Evolutionary conservation across 2,888 invertebrate species (phyloP), one percentile per base, ranked within the genome.

Genomic region (Eubasilissa splendida): DNA sequence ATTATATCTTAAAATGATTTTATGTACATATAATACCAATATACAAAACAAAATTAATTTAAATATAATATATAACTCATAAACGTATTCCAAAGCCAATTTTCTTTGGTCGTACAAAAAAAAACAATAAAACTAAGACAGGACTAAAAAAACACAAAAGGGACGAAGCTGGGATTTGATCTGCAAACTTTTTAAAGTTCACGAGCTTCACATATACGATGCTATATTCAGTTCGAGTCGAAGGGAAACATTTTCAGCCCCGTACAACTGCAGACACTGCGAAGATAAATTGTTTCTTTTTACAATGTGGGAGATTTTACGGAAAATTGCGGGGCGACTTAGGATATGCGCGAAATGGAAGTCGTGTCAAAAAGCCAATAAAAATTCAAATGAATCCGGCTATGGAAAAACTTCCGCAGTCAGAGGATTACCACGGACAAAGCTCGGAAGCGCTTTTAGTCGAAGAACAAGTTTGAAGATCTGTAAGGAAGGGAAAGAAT

Each of bases 371-470:
- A 81, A 79, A 65, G 71, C 76, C 76, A 81, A 81, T 81, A 81
- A 81, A 81, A 79, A 81, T 81, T 81, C 81, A 81, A 81, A 81
- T 81, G 81, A 81, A 79, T 66, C 56, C 56, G 53, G 22, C 66
- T 58, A 74, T 63, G 70, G 71, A 63, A 50, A 75, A 70, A 70
- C 53, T 54, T 71, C 33, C 9, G 54, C 54, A 31, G 31, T 56
- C 31, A 9, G 7, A 31, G 66, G 76, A 76, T 76, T 76, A 76
- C 76, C 9, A 1, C 4, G 65, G 76, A 65, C 76, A 76, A 53
- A 65, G 76, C 65, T n/a, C 11, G 12, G 58, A 58, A 58, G 12
- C 11, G 33, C 33, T 42, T 33, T 73, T 73, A 31, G 54, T 71
- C n/a, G 4, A 42, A 58, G 71, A 70, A 31, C 31, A 65, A 73